Conservation (phyloP, 2,113 vertebrate species). For the Eolophus roseicapilla region DNA sequence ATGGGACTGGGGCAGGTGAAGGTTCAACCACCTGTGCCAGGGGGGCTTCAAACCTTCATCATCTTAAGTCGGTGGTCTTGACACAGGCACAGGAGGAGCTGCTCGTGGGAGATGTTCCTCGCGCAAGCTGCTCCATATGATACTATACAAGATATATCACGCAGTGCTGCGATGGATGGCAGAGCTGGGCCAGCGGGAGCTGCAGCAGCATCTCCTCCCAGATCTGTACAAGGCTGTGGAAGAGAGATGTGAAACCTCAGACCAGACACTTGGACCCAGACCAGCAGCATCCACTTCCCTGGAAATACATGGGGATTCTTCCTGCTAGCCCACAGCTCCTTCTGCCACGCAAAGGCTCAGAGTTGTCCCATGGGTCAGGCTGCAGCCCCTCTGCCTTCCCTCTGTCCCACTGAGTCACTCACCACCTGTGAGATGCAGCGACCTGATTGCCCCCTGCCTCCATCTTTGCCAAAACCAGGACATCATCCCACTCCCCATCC, state of each 20-base stretch:
- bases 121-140: background rate
- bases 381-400: background rate
- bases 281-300: background rate
- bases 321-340: background rate
- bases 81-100: background rate
- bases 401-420: background rate
- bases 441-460: background rate
- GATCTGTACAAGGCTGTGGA: background rate
- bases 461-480: background rate
- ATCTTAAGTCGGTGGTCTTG: background rate
- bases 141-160: background rate
- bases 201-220: background rate
- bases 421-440: background rate
- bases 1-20: background rate
- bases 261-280: background rate
- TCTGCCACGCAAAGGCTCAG: background rate
- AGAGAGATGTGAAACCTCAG: background rate
- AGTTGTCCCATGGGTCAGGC: background rate
- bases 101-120: background rate
- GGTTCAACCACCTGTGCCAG: background rate
- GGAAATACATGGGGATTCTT: background rate
- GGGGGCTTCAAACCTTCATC: background rate
- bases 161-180: accelerated
- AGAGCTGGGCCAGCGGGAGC: background rate
- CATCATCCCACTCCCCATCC: background rate